phyloP scores from a whole-genome alignment of 2,888 invertebrate species.

The Mallateleia sp. region DNA sequence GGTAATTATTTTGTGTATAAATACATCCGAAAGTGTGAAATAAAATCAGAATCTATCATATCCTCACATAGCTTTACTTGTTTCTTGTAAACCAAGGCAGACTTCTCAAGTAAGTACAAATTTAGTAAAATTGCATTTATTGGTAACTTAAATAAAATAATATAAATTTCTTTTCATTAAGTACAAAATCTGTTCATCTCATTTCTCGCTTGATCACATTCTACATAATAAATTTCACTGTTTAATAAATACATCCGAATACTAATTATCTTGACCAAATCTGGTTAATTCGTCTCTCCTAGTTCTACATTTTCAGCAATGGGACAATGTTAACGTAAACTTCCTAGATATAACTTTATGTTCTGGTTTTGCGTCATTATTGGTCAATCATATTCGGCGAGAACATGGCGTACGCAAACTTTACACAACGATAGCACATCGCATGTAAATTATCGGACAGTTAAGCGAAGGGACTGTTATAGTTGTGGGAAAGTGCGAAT shows the following conservation, averaged over 20 bases:
- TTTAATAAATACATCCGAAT: neutral
- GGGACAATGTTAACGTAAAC: neutral
- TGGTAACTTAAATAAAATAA: no score
- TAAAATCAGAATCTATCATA: no score
- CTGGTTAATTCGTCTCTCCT: neutral
- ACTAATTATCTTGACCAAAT: neutral
- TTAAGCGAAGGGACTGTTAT: slow-evolving; percentile 66
- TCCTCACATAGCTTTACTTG: no score
- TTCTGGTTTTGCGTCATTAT: slow-evolving; percentile 39
- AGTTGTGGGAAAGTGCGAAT: slow-evolving; percentile 67
- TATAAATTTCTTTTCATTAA: no score
- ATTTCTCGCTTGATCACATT: no score
- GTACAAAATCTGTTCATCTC: no score
- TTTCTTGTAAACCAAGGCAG: no score
- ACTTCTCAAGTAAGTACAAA: no score
- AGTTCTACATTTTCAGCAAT: neutral
- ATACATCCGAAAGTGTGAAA: no score
- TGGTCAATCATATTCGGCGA: slow-evolving; percentile 56
- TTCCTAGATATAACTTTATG: slow-evolving; percentile 25
- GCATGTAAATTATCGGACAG: slow-evolving; percentile 71
- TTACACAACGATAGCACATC: slow-evolving; percentile 57
- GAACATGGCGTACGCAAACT: slow-evolving; percentile 58
- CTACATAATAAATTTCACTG: no score
- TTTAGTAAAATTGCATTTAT: no score
- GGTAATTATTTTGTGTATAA: no score